Conservation (phyloP, 2,797 vertebrate genomes). For the Hoplostethus mediterraneus region DNA sequence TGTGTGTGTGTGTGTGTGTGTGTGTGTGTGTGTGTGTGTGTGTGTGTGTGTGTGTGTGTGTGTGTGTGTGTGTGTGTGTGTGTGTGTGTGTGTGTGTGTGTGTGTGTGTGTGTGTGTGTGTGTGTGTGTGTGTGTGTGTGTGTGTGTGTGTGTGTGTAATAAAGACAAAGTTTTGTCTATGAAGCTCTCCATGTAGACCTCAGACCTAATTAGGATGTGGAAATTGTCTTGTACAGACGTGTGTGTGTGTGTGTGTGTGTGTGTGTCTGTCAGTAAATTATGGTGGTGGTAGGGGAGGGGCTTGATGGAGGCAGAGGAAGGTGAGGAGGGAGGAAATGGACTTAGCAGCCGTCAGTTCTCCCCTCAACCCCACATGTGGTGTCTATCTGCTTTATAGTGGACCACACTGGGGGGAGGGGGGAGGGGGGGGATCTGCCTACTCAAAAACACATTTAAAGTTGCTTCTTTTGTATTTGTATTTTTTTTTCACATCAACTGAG, state of each 20-base stretch:
- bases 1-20: conserved; percentile 35
- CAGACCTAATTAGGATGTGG: conserved; percentile 73
- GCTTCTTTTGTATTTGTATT: too few species aligned
- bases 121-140: conserved; percentile 19
- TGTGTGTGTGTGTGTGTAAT: conserved; percentile 20
- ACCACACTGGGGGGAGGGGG: conserved; percentile 43
- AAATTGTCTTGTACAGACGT: conserved; percentile 50
- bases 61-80: conserved; percentile 21
- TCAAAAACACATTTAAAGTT: conserved; percentile 18
- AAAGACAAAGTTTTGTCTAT: conserved; percentile 28
- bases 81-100: conserved; percentile 19
- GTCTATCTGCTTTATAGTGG: conserved; percentile 46
- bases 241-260: conserved; percentile 18
- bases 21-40: conserved; percentile 20
- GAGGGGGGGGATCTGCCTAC: background rate
- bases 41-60: conserved; percentile 20
- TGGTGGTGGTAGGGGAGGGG: conserved; percentile 25
- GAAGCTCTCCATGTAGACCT: conserved; percentile 50
- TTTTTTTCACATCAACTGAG: too few species aligned
- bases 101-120: conserved; percentile 16
- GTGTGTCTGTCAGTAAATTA: background rate
- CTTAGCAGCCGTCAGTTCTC: conserved; percentile 44
- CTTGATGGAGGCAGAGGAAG: conserved; percentile 11
- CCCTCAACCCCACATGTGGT: conserved; percentile 40
- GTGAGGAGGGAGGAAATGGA: conserved; percentile 51